Evolutionary conservation across 2,113 vertebrate species (phyloP).

Genomic region (Lanius ludovicianus): DNA sequence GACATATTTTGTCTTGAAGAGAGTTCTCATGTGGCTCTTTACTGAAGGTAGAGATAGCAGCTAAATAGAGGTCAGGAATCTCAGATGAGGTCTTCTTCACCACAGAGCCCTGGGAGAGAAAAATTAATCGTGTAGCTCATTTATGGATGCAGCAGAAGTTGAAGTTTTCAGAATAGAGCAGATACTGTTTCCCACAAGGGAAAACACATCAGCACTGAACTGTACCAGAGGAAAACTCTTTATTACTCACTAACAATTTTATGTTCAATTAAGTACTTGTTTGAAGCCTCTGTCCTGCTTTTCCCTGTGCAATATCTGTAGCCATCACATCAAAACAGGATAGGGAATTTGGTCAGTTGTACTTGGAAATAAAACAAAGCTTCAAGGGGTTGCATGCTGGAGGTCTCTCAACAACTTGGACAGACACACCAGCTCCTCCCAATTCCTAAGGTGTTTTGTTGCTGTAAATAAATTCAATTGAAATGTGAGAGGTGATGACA

Average conservation of each 20-base stretch:
- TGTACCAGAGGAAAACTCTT: background rate
- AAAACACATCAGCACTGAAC: background rate
- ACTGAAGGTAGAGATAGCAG: background rate
- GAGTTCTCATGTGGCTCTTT: background rate
- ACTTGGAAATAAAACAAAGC: background rate
- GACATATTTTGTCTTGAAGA: background rate
- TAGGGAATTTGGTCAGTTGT: background rate
- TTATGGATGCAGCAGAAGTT: background rate
- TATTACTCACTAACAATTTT: background rate
- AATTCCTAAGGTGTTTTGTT: background rate
- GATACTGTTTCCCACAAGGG: background rate
- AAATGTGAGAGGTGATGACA: background rate
- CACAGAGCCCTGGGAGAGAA: background rate
- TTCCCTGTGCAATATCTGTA: background rate
- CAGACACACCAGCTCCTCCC: rapidly evolving
- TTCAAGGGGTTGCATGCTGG: background rate
- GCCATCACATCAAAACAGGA: background rate
- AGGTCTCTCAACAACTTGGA: background rate
- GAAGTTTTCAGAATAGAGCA: background rate
- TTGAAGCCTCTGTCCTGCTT: background rate
- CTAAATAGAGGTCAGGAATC: background rate
- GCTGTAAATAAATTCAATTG: background rate
- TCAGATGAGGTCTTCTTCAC: background rate
- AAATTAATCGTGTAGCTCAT: background rate
- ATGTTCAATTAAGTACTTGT: background rate